These are phyloP conservation scores for Amiota mariae DNA, from an alignment of 2,888 invertebrate species.

Conservation along the genomic window DNA sequence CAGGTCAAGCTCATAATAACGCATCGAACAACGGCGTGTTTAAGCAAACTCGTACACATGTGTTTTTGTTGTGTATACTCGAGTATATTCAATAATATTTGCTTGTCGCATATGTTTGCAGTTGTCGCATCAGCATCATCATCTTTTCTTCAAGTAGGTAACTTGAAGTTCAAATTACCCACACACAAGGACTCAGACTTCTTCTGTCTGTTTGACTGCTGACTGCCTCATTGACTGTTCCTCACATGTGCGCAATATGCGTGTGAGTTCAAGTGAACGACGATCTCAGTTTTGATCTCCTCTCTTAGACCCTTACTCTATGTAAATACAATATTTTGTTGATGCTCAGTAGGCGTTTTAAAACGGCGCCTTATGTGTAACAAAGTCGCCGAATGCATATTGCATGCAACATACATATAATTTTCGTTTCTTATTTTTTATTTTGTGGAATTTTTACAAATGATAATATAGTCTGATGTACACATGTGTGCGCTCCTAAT, in stretches of 20 bases:
- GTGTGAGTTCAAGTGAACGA: slow-evolving; percentile 28
- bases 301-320: too few species aligned
- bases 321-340: neutral
- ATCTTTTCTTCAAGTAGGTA: too few species aligned
- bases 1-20: slow-evolving; percentile 45
- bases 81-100: neutral
- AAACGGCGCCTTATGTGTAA: slow-evolving; percentile 52
- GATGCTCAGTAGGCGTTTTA: neutral
- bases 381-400: slow-evolving; percentile 29
- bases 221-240: slow-evolving; percentile 50
- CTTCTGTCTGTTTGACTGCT: neutral
- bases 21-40: neutral
- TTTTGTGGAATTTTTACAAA: slow-evolving; percentile 11
- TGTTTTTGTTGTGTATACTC: too few species aligned
- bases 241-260: slow-evolving; percentile 71
- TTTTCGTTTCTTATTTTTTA: neutral
- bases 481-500: neutral
- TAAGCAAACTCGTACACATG: too few species aligned
- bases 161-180: slow-evolving; percentile 57
- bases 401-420: slow-evolving; percentile 10
- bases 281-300: too few species aligned
- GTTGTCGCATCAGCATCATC: neutral
- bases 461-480: neutral
- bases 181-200: slow-evolving; percentile 43
- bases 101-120: slow-evolving; percentile 3